These are phyloP conservation scores for Mellivora capensis DNA, from an alignment of 2,113 vertebrate species.

Conservation along the genomic window DNA sequence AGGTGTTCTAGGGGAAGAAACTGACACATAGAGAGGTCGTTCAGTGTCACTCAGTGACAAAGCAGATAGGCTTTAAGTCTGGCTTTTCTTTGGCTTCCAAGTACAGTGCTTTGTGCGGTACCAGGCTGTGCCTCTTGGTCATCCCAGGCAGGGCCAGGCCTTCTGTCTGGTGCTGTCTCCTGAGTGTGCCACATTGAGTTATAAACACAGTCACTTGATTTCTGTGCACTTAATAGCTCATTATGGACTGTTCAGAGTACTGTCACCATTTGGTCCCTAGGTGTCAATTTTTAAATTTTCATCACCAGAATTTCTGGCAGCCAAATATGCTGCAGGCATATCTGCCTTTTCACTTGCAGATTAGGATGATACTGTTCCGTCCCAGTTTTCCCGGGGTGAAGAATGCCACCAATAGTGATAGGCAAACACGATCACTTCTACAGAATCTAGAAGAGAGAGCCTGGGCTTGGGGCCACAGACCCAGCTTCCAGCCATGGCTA, in stretches of 20 bases:
- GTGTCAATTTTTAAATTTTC: neutral
- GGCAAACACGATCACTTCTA: neutral
- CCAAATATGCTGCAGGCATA: neutral
- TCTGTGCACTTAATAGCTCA: neutral
- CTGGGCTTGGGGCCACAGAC: neutral
- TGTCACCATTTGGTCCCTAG: neutral
- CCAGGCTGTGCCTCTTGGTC: neutral
- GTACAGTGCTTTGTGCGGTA: neutral
- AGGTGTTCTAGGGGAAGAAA: neutral
- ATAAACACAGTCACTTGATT: neutral
- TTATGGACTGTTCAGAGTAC: neutral
- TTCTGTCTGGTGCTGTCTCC: neutral
- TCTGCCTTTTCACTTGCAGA: neutral
- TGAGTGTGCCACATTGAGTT: neutral
- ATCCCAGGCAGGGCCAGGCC: neutral
- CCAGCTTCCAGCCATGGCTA: neutral
- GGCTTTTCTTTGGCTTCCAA: neutral
- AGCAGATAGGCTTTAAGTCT: neutral
- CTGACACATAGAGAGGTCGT: neutral
- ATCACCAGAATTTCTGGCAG: neutral
- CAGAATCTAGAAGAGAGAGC: neutral
- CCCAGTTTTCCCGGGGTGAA: neutral
- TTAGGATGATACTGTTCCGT: neutral
- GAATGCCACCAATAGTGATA: neutral
- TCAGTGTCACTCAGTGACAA: neutral